phyloP scores from a whole-genome alignment of 2,888 invertebrate species.

The Silvanus unidentatus region DNA sequence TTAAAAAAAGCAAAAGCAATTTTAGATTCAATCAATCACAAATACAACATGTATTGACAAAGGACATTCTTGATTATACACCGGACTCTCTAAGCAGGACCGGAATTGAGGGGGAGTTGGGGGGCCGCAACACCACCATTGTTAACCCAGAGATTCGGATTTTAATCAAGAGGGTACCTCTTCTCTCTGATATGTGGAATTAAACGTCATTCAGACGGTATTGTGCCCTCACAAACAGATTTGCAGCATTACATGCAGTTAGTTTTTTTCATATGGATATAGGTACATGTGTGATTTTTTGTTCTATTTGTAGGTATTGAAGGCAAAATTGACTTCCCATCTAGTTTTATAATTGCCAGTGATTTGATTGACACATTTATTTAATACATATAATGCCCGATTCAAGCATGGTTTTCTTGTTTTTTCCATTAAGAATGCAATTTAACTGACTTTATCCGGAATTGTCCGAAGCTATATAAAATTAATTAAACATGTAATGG shows the following conservation, averaged over 20 bases:
- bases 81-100: slow-evolving; percentile 33
- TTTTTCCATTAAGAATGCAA: slow-evolving; percentile 31
- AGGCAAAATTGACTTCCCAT: slow-evolving; percentile 13
- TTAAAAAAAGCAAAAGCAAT: slow-evolving; percentile 39
- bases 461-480: too few relatives aligned
- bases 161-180: slow-evolving; percentile 44
- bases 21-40: slow-evolving; percentile 44
- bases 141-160: slow-evolving; percentile 40
- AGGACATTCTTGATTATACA: slow-evolving; percentile 43
- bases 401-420: slow-evolving; percentile 27
- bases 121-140: slow-evolving; percentile 29
- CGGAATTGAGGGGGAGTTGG: slow-evolving; percentile 26
- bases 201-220: slow-evolving; percentile 42
- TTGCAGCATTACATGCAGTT: slow-evolving; percentile 21
- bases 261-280: slow-evolving; percentile 7
- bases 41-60: slow-evolving; percentile 43
- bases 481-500: too few relatives aligned
- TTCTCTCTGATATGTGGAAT: slow-evolving; percentile 42
- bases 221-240: slow-evolving; percentile 39
- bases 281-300: slow-evolving; percentile 23
- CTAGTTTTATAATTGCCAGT: slow-evolving; percentile 14
- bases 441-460: too few relatives aligned
- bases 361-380: slow-evolving; percentile 19
- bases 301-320: slow-evolving; percentile 8
- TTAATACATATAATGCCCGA: slow-evolving; percentile 14